A percentile compares a stretch with the other conserved stretches of the same genome.
Evolutionary conservation across 2,888 invertebrate species (phyloP).

Genomic region (Clepsis dumicolana): DNA sequence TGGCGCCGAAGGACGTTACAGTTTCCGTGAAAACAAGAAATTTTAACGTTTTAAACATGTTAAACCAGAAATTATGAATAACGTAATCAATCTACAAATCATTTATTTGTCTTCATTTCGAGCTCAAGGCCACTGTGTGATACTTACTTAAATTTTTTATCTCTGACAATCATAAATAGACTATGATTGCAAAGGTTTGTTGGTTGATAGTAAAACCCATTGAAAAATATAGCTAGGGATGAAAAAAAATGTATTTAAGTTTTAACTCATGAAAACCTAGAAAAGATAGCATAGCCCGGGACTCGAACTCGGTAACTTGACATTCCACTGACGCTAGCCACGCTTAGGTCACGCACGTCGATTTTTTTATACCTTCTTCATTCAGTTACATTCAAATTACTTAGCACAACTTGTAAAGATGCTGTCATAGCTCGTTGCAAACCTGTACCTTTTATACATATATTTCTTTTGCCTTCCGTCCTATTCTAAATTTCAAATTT

Average conservation of each 20-base stretch:
- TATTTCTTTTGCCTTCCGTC: too few relatives aligned
- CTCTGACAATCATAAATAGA: constrained; percentile 19
- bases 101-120: constrained; percentile 34
- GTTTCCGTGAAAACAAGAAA: constrained; percentile 25
- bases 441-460: too few relatives aligned
- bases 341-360: too few relatives aligned
- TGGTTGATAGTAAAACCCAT: constrained; percentile 1
- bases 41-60: neutral
- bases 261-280: too few relatives aligned
- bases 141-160: constrained; percentile 36
- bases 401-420: too few relatives aligned
- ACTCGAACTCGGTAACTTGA: too few relatives aligned
- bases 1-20: constrained; percentile 6
- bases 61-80: constrained; percentile 26
- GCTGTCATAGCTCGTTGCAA: too few relatives aligned
- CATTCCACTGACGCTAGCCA: too few relatives aligned
- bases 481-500: too few relatives aligned
- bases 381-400: too few relatives aligned
- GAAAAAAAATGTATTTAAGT: neutral
- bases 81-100: constrained; percentile 26
- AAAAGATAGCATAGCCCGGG: too few relatives aligned
- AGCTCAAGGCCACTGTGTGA: constrained; percentile 37
- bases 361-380: too few relatives aligned
- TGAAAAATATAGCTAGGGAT: neutral
- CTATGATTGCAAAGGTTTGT: neutral